Percentiles rank a stretch among this genome's conserved stretches.
Evolutionary conservation across 1,140 invertebrate species (phyloP).

Genomic region (Hydropsyche tenuis): DNA sequence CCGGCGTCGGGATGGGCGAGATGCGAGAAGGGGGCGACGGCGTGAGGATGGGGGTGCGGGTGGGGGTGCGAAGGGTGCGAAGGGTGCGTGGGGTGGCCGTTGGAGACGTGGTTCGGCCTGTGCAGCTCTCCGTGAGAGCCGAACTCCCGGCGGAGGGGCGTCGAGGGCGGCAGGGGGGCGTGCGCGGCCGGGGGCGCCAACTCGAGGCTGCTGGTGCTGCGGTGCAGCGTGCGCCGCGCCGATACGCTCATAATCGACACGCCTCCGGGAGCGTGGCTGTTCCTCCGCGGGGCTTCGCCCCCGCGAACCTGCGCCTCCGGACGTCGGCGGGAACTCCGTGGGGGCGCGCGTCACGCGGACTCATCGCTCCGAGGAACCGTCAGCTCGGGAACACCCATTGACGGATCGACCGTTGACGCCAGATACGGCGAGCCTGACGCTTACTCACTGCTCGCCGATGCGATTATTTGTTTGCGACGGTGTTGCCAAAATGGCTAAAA

Average conservation of each 20-base stretch:
- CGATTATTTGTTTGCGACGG: too few relatives aligned
- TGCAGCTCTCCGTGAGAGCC: slow-evolving; percentile 54
- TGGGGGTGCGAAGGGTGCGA: not conserved
- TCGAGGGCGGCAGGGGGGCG: not conserved
- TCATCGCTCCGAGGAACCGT: too few relatives aligned
- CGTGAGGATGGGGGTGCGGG: too few relatives aligned
- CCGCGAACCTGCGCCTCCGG: not conserved
- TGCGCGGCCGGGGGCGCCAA: slow-evolving; percentile 51
- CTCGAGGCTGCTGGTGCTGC: slow-evolving; percentile 69
- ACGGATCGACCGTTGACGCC: too few relatives aligned
- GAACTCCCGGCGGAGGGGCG: slow-evolving; percentile 64
- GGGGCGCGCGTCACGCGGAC: too few relatives aligned
- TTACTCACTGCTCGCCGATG: too few relatives aligned
- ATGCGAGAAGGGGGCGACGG: not conserved
- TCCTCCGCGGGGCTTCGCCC: not conserved
- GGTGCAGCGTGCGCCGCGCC: slow-evolving; percentile 55
- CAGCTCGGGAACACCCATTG: too few relatives aligned
- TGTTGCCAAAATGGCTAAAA: not conserved
- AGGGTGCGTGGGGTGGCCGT: too few relatives aligned
- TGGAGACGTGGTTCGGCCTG: too few relatives aligned
- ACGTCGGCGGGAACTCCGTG: not conserved
- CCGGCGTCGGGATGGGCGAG: slow-evolving; percentile 60
- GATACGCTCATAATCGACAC: not conserved
- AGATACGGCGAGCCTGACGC: too few relatives aligned
- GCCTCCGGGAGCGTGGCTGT: not conserved